A percentile compares a stretch with the other conserved stretches of the same genome.
phyloP scores from a whole-genome alignment of 1,140 invertebrate species.

The Dryas iulia region DNA sequence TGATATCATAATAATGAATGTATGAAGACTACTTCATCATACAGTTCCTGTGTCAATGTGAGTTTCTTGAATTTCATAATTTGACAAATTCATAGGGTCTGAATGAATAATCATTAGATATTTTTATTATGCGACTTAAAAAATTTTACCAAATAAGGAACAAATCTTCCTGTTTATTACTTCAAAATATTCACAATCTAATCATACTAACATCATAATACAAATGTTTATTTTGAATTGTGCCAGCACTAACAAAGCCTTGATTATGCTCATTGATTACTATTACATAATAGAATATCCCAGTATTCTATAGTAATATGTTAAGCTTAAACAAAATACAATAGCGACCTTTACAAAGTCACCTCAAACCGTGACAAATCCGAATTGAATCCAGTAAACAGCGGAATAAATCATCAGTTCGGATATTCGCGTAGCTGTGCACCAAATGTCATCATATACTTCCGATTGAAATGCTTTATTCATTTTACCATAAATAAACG shows the following conservation, averaged over 20 bases:
- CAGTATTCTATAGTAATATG: too few relatives aligned
- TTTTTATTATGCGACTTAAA: too few relatives aligned
- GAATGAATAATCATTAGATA: too few relatives aligned
- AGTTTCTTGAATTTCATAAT: too few relatives aligned
- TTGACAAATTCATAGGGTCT: too few relatives aligned
- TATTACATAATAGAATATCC: too few relatives aligned
- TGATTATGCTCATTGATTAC: background rate
- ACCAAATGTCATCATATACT: slow-evolving; percentile 8
- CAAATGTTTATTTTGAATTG: background rate
- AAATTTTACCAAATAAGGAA: too few relatives aligned
- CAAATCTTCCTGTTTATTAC: too few relatives aligned
- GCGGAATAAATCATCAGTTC: slow-evolving; percentile 5
- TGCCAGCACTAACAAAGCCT: background rate
- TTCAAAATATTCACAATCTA: background rate
- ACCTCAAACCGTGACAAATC: slow-evolving; percentile 2
- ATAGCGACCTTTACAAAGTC: background rate
- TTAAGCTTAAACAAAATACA: background rate
- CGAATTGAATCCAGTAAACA: background rate
- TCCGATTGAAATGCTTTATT: slow-evolving; percentile 1
- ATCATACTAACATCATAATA: background rate
- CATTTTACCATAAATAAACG: background rate
- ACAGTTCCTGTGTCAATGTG: too few relatives aligned
- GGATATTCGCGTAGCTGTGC: background rate
- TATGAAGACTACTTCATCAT: too few relatives aligned
- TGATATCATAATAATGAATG: too few relatives aligned